Evolutionary conservation across 2,888 invertebrate species (phyloP), one percentile per base, ranked within the genome.

Genomic region (Cryptosula pallasiana): DNA sequence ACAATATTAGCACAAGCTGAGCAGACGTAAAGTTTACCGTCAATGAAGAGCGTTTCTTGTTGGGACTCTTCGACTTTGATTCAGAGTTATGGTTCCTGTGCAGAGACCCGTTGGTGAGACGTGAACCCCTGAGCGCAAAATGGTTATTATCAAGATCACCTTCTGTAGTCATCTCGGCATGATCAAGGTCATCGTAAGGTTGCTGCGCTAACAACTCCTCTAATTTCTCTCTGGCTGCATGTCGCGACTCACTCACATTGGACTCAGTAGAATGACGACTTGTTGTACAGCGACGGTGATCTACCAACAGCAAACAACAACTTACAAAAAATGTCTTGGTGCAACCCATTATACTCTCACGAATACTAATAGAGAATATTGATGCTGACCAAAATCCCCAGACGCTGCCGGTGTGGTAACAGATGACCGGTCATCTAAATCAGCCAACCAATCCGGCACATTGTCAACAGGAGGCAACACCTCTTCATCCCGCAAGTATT

Each of bases 161-260:
- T 5, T 45, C 45, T 20, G 5, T 20, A 13, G 45, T 45, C 5
- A 45, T 5, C 9, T 45, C 45, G 5, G 45, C 45, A 45, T 45
- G 45, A 5, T 13, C 45, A 20, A 45, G 45, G 20, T 45, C 45
- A 25, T 5, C 27, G 9, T 27, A 27, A 29, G 63, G 2, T n/a
- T 63, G 63, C 29, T 63, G 63, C 25, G 63, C 34, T n/a, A 63
- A 63, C 27, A 63, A 32, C 63, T 63, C 63, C 63, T 63, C 63
- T 13, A 63, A 32, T 34, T 63, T 63, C 32, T 63, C 63, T 63
- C 63, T 27, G 5, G 63, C 63, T 25, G 63, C 63, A n/a, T 63
- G 25, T 32, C 63, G 20, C 9, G 63, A 20, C 13, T 20, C 32
- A 32, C 27, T 32, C 20, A 13, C 25, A 63, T 25, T 16, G 5